Conservation (phyloP, 2,113 vertebrate genomes). For the Ancistrus triradiatus region DNA sequence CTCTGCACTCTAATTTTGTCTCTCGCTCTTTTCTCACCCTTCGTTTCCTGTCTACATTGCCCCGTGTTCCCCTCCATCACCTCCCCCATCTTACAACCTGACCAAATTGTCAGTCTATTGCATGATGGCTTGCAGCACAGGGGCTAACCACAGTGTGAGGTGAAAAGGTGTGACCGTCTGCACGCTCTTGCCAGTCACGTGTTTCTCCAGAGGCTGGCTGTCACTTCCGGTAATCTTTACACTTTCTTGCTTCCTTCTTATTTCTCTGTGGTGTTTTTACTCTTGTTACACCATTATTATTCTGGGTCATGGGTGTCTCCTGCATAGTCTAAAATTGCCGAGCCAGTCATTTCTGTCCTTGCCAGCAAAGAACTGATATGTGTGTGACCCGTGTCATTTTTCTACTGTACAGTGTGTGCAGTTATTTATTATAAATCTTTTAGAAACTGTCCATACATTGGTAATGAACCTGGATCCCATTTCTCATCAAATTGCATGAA, state of each 20-base stretch:
- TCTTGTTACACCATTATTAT: not conserved
- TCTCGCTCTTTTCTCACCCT: conserved; percentile 39
- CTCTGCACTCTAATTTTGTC: conserved; percentile 45
- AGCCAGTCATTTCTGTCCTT: no score
- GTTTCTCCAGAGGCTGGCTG: conserved; percentile 59
- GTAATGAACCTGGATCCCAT: no score
- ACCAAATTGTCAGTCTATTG: conserved; percentile 66
- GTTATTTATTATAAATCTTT: no score
- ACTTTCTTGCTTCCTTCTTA: conserved; percentile 9
- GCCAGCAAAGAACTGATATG: no score
- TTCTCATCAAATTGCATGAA: no score
- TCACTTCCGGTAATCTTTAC: conserved; percentile 72
- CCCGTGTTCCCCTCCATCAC: conserved; percentile 54
- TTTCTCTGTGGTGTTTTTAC: not conserved
- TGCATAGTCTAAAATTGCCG: no score
- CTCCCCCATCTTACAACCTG: conserved; percentile 53
- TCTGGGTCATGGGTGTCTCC: no score
- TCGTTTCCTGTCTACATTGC: conserved; percentile 59
- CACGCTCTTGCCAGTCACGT: conserved; percentile 62
- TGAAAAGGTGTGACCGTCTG: conserved; percentile 67
- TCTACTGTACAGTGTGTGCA: no score
- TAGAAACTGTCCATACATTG: no score
- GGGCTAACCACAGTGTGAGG: conserved; percentile 56
- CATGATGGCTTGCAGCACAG: conserved; percentile 82
- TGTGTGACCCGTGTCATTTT: no score